A percentile compares a stretch with the other conserved stretches of the same genome.
These are phyloP conservation scores for Catharus ustulatus DNA, from an alignment of 2,797 vertebrate species.

Conservation along the genomic window DNA sequence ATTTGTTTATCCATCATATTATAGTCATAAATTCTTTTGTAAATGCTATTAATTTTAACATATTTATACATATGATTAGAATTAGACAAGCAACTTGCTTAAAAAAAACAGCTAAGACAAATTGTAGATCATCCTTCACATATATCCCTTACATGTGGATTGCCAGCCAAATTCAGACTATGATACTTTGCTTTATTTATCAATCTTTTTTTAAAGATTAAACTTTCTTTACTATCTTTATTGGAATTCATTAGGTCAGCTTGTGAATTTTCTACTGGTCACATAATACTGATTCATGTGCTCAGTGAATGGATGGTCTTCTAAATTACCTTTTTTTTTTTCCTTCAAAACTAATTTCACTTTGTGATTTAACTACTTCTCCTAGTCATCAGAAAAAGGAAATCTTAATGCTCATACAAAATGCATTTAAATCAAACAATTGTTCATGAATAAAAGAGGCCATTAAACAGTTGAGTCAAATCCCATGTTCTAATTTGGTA, in stretches of 20 bases:
- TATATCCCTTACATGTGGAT: fast-evolving
- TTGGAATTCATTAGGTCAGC: background rate
- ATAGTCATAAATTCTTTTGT: background rate
- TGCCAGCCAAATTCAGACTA: background rate
- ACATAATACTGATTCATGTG: background rate
- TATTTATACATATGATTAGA: background rate
- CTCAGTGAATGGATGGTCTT: background rate
- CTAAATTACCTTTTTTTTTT: background rate
- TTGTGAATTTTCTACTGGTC: background rate
- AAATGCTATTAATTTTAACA: background rate
- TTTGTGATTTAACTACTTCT: background rate
- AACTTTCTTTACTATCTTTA: background rate
- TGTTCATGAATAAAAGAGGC: background rate
- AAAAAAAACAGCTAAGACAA: background rate
- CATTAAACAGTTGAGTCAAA: background rate
- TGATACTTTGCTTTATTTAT: background rate
- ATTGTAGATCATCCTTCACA: background rate
- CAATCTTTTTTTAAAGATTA: background rate
- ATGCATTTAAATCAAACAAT: background rate
- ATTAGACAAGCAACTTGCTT: background rate
- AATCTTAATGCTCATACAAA: background rate
- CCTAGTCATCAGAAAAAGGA: background rate
- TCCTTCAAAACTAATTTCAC: background rate
- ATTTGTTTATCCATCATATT: background rate
- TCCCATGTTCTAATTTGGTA: background rate